Evolutionary conservation across 2,113 vertebrate species (phyloP).

Genomic region (Prunella himalayana): DNA sequence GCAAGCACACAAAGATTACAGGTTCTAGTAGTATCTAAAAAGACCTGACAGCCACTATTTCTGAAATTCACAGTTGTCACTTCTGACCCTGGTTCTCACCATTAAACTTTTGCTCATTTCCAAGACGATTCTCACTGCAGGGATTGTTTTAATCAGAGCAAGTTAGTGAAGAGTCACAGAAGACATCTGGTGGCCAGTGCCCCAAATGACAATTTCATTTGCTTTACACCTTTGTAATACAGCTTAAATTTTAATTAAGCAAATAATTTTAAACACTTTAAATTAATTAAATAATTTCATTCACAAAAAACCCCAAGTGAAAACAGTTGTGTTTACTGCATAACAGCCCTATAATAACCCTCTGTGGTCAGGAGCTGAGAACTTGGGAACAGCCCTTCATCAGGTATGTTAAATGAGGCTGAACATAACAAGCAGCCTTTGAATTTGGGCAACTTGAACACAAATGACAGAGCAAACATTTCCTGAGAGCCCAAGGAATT

Average conservation of each 20-base stretch:
- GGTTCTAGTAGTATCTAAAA: background rate
- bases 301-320: background rate
- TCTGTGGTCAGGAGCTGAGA: background rate
- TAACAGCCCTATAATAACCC: background rate
- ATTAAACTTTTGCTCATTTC: background rate
- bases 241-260: background rate
- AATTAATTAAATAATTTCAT: background rate
- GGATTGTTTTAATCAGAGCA: background rate
- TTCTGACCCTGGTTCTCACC: background rate
- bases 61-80: background rate
- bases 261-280: background rate
- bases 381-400: background rate
- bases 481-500: background rate
- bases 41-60: background rate
- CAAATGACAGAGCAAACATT: background rate
- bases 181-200: slow-evolving; percentile 40
- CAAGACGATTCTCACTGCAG: background rate
- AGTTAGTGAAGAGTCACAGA: background rate
- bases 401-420: background rate
- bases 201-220: background rate
- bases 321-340: background rate
- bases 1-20: background rate
- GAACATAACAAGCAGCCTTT: background rate
- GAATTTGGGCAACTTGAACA: background rate
- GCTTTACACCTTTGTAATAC: background rate